A percentile compares a stretch with the other conserved stretches of the same genome.
These are phyloP conservation scores for Enteromius unitaeniatus DNA, from an alignment of 2,797 vertebrate genomes.

Conservation along the genomic window DNA sequence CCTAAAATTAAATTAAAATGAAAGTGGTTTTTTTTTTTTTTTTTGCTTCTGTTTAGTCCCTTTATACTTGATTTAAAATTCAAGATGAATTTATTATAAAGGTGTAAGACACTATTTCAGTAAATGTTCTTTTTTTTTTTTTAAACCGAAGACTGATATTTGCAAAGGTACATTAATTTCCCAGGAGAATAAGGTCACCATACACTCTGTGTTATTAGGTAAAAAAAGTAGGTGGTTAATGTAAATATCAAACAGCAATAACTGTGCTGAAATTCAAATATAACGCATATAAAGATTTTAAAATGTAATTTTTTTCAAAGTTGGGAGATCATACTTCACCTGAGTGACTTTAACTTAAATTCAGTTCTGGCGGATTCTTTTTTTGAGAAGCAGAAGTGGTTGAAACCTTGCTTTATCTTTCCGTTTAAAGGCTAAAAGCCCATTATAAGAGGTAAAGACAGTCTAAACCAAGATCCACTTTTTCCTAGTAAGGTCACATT, in stretches of 20 bases:
- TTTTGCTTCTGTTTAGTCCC: neutral
- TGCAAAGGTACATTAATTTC: constrained; percentile 19
- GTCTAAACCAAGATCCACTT: neutral
- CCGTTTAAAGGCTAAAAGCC: neutral
- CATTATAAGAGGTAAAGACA: neutral
- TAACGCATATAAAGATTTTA: neutral
- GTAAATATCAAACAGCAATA: neutral
- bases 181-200: constrained; percentile 22
- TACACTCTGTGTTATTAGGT: neutral
- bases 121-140: neutral
- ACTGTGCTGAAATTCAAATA: neutral
- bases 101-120: neutral
- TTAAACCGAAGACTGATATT: constrained; percentile 19
- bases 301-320: neutral
- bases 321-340: neutral
- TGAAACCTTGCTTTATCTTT: neutral
- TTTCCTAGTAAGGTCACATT: neutral
- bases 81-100: neutral
- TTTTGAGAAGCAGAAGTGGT: neutral
- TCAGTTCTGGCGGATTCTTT: neutral
- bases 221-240: constrained; percentile 1
- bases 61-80: neutral
- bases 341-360: neutral
- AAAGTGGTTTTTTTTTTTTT: neutral
- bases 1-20: neutral